Evolutionary conservation across 2,797 vertebrate genomes (phyloP).

Genomic region (Yasuhikotakia modesta): DNA sequence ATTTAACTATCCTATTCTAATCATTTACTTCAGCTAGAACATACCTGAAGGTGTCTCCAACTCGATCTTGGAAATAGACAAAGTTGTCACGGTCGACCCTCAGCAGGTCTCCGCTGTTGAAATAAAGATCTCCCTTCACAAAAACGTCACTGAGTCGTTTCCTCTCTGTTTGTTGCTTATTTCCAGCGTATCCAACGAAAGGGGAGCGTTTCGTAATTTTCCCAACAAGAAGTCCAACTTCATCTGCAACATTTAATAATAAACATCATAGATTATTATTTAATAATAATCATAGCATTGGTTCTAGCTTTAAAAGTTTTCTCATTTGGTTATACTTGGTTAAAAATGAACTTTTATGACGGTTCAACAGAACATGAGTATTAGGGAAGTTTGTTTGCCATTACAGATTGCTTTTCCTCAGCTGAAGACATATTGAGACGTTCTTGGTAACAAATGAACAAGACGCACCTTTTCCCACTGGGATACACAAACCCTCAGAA

Average conservation of each 20-base stretch:
- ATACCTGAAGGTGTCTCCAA: conserved; percentile 90
- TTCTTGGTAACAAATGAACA: neutral
- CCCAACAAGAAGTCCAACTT: conserved; percentile 85
- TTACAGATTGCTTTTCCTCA: neutral
- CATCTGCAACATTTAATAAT: conserved; percentile 70
- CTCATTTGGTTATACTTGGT: neutral
- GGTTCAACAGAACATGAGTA: too few species aligned
- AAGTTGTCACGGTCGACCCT: conserved; percentile 82
- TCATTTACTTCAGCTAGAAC: too few species aligned
- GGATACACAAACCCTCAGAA: conserved; percentile 81
- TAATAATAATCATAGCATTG: too few species aligned
- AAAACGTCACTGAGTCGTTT: conserved; percentile 84
- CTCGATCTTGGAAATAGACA: conserved; percentile 88
- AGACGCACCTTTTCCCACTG: conserved; percentile 79
- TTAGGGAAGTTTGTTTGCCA: too few species aligned
- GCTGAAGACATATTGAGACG: neutral
- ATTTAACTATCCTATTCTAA: too few species aligned
- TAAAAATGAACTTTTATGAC: neutral
- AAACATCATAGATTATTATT: too few species aligned
- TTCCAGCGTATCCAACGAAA: conserved; percentile 85
- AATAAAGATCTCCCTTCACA: conserved; percentile 86
- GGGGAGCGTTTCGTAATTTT: conserved; percentile 79
- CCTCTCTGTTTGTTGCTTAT: conserved; percentile 82
- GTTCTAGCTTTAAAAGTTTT: neutral
- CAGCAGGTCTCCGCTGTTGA: conserved; percentile 89